Evolutionary conservation across 2,113 vertebrate species (phyloP), one percentile per base, ranked within the genome.

Genomic region (Mormyrus lacerda): DNA sequence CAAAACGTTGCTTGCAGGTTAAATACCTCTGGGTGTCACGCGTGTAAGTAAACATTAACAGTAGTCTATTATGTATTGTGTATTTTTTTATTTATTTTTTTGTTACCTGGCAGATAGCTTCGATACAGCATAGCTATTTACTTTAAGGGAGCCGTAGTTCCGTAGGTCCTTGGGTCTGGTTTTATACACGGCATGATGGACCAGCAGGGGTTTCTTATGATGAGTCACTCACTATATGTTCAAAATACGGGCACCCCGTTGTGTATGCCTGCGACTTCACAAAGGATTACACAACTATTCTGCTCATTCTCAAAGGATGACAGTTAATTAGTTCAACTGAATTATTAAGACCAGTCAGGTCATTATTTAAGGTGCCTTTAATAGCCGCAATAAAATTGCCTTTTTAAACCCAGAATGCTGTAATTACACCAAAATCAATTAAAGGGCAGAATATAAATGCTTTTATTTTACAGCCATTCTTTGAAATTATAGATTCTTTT

Each of bases 331-430:
- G 83, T 27, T 48, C 24, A 48, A 50, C n/a, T 85, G 83, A 85
- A 47, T 85, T 85, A 85, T 47, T 47, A 85, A 50, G 83, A 85
- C 83, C 83, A 50, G 48, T 50, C 47, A 50, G 73, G 35, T 39
- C 73, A 79, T 79, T 79, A 79, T 79, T 85, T 47, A 27, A 27
- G 83, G 44, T 48, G 47, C 44, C 24, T 27, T 85, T 85, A 85
- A 85, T 48, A 85, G 83, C 44, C 83, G 50, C 27, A 24, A 85
- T 85, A 48, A 79, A 79, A 79, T 39, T 79, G 73, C 73, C 73
- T 79, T 79, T 79, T 79, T 79, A 79, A 85, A 85, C 83, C 45
- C 44, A 50, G 42, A 85, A 85, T 85, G 44, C 47, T 85, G 44
- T 47, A 48, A 85, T 85, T 50, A 85, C 50, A 50, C 73, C 44